Conservation (phyloP, 2,113 vertebrate genomes). For the Cavia porcellus region DNA sequence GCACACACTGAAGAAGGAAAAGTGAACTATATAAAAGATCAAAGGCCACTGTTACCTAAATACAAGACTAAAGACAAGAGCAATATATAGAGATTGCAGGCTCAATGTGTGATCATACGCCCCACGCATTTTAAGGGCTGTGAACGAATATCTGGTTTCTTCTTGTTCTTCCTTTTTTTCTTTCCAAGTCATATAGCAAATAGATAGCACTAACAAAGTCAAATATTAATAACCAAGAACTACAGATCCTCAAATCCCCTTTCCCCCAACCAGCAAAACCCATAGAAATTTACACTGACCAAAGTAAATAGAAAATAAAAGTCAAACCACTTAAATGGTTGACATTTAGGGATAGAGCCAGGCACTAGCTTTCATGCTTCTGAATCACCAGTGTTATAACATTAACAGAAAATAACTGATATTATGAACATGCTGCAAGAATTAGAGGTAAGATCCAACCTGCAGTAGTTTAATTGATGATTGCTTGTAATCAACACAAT, state of each 20-base stretch:
- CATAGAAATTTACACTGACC: conserved; percentile 93
- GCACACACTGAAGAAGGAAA: conserved; percentile 3
- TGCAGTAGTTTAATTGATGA: conserved; percentile 56
- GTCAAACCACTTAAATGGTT: conserved; percentile 91
- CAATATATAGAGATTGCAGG: conserved; percentile 55
- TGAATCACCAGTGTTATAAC: conserved; percentile 87
- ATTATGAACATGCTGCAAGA: conserved; percentile 7
- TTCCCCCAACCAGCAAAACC: conserved; percentile 90
- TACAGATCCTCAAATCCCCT: conserved; percentile 90
- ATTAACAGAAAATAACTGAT: conserved; percentile 87
- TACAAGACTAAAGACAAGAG: conserved; percentile 31
- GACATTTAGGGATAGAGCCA: conserved; percentile 90
- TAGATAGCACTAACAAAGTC: conserved; percentile 92
- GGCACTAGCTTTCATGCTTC: conserved; percentile 83
- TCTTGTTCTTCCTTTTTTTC: conserved; percentile 51
- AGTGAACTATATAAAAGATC: conserved; percentile 29
- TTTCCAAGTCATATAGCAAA: conserved; percentile 90
- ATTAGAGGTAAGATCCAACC: not conserved
- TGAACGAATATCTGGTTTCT: conserved; percentile 84
- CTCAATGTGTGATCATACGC: conserved; percentile 59
- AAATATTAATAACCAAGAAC: conserved; percentile 93
- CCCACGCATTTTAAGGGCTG: conserved; percentile 79
- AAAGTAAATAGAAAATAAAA: conserved; percentile 93
- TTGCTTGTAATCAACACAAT: conserved; percentile 42
- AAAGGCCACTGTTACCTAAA: conserved; percentile 35